Base-by-base conservation (phyloP, 2,888 invertebrate species). In the Temnothorax unifasciatus region DNA sequence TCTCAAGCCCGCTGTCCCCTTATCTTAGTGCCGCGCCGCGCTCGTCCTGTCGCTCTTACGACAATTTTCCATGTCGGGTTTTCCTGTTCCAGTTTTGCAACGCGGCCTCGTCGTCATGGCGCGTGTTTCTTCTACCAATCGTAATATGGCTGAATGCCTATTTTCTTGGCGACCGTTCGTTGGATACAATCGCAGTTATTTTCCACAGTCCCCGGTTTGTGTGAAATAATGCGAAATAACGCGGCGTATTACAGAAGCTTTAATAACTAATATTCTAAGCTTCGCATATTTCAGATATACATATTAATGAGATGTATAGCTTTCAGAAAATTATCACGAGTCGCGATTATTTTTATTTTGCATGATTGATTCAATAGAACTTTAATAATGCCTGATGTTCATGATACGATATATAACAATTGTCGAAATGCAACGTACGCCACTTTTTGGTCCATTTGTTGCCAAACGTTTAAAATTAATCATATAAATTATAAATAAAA, bases 41-140 rank as follows among this genome's bases (percentile, higher is more conserved):
- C 25, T 83, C 84, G 88, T 84, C 81, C 82, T 73, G 59, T 79
- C 73, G 73, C 61, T 75, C 44, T 82, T 71, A 76, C 66, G 63
- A 79, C 57, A 34, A 74, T 82, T 87, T 87, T 87, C 85, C 81
- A 69, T 64, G 13, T 71, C 52, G 59, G 11, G 63, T 83, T 86
- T 84, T 84, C 74, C 82, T 76, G 69, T 61, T 57, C 66, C 61
- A 75, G 68, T 79, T 77, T 63, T 52, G 86, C 66, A 84, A 85
- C 77, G 38, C 21, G 76, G 25, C 83, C 68, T 79, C 68, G 84
- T 68, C 59, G 59, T 54, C 50, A 66, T 61, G 38, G 50, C 59
- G 59, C 59, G 21, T 38, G 73, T 81, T 83, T 71, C 57, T 71
- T 71, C 61, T 63, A 82, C 54, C 69, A 54, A 13, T 18, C 2